Evolutionary conservation across 2,113 vertebrate species (phyloP).

Genomic region (Sisor rabdophorus): DNA sequence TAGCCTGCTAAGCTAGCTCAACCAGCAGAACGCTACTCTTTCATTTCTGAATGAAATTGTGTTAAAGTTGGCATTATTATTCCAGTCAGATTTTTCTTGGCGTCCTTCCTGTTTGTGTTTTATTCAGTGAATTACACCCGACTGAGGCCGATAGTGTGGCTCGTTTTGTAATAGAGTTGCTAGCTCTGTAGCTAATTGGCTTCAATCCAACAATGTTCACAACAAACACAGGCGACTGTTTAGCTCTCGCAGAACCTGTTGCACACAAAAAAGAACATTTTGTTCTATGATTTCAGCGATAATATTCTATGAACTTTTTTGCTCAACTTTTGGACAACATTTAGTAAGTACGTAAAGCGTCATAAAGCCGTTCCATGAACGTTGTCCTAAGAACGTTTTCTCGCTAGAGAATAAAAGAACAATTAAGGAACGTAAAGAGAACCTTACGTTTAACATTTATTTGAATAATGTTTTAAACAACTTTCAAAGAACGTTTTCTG

Average conservation of each 20-base stretch:
- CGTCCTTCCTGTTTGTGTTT: background rate
- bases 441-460: too few species aligned
- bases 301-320: background rate
- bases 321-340: background rate
- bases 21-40: background rate
- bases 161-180: background rate
- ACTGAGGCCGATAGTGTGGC: slow-evolving; percentile 9
- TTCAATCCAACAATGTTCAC: slow-evolving; percentile 24
- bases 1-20: slow-evolving; percentile 9
- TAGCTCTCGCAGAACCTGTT: slow-evolving; percentile 20
- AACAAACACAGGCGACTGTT: slow-evolving; percentile 17
- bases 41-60: background rate
- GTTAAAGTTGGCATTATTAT: background rate
- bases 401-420: too few species aligned
- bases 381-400: too few species aligned
- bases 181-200: slow-evolving; percentile 22
- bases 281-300: background rate
- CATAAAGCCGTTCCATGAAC: too few species aligned
- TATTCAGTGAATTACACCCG: background rate
- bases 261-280: background rate
- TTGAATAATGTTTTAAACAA: too few species aligned
- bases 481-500: too few species aligned
- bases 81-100: background rate
- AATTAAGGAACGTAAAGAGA: too few species aligned
- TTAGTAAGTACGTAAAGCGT: background rate